phyloP scores from a whole-genome alignment of 1,140 invertebrate genomes.

The Diorhabda sublineata region DNA sequence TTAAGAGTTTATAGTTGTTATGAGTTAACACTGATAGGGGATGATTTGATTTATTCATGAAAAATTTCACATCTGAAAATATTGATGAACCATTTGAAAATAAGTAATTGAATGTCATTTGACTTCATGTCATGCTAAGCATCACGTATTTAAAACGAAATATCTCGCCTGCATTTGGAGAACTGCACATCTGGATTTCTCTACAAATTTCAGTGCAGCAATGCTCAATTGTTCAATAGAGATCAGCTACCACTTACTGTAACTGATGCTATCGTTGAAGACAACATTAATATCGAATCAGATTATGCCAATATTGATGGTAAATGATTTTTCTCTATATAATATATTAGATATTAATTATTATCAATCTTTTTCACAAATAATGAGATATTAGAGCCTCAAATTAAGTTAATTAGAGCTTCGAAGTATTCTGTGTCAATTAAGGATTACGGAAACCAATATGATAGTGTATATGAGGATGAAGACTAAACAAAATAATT shows the following conservation, averaged over 20 bases:
- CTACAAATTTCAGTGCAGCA: neutral
- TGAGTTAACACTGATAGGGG: no score
- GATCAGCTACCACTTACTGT: neutral
- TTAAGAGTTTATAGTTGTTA: no score
- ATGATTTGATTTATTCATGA: no score
- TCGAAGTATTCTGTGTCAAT: no score
- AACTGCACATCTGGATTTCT: neutral
- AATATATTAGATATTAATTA: no score
- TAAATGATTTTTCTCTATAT: neutral
- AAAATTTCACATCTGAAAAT: no score
- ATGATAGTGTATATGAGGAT: no score
- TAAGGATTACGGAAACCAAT: no score
- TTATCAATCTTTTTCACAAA: neutral
- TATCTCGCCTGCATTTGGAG: neutral
- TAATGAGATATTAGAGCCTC: neutral
- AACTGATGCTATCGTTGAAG: neutral
- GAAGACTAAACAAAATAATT: no score
- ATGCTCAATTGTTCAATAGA: neutral
- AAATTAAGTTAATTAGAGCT: no score
- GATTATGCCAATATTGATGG: neutral
- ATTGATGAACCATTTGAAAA: no score
- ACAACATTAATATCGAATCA: neutral
- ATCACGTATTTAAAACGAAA: neutral
- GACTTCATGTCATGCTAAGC: neutral
- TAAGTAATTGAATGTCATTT: no score